Conservation (phyloP, 2,113 vertebrate species). For the Apistogramma diplotaenia region DNA sequence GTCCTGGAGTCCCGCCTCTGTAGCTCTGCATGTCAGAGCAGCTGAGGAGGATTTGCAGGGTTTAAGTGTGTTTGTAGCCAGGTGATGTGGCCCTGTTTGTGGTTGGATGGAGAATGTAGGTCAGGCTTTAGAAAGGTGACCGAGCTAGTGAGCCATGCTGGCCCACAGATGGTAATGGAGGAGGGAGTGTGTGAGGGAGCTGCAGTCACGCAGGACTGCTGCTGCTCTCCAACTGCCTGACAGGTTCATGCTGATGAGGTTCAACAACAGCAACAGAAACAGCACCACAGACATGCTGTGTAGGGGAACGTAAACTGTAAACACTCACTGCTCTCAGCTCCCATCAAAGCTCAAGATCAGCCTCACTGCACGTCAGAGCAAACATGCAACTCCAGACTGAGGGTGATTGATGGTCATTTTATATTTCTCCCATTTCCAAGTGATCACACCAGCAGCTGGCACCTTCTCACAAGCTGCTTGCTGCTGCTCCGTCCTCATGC, state of each 20-base stretch:
- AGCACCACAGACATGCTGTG: neutral
- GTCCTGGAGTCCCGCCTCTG: neutral
- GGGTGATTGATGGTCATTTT: too few species aligned
- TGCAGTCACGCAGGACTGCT: neutral
- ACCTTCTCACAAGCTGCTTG: too few species aligned
- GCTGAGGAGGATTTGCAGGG: neutral
- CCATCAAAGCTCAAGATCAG: too few species aligned
- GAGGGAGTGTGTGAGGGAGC: neutral
- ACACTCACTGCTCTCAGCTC: too few species aligned
- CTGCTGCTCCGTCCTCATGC: too few species aligned
- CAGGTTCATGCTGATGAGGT: neutral
- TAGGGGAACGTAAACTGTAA: neutral
- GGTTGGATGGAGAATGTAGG: conserved; percentile 7
- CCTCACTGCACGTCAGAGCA: too few species aligned
- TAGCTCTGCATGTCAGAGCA: neutral
- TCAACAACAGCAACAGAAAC: neutral
- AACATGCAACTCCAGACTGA: too few species aligned
- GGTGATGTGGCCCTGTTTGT: neutral
- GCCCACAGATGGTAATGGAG: conserved; percentile 21
- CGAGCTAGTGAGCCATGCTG: neutral
- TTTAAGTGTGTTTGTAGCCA: neutral
- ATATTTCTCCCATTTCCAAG: too few species aligned
- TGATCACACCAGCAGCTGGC: too few species aligned
- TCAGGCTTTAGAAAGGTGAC: conserved; percentile 31
- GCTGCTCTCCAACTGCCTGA: neutral